phyloP scores from a whole-genome alignment of 1,140 invertebrate species.

The Drosophila pandora region DNA sequence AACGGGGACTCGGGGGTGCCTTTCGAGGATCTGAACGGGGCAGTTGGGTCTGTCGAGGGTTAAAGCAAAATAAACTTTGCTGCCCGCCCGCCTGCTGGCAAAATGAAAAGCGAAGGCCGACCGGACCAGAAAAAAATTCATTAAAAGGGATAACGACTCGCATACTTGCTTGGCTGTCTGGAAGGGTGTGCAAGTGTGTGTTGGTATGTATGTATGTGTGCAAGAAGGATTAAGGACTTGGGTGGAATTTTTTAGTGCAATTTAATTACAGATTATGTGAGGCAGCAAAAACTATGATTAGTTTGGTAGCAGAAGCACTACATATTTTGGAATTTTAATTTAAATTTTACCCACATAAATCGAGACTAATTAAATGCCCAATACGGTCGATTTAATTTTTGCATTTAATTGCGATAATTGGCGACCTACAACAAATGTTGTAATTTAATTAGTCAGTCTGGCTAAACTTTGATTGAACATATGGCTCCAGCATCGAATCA shows the following conservation, averaged over 20 bases:
- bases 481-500: conserved; percentile 11
- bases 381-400: conserved; percentile 59
- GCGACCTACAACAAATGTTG: conserved; percentile 26
- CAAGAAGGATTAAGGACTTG: conserved; percentile 68
- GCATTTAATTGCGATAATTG: conserved; percentile 64
- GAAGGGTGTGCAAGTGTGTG: not conserved
- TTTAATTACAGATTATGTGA: conserved; percentile 76
- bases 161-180: conserved; percentile 58
- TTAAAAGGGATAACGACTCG: conserved; percentile 79
- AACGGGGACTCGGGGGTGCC: not conserved
- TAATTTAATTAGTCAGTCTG: not conserved
- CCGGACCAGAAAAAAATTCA: conserved; percentile 71
- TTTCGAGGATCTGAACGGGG: not conserved
- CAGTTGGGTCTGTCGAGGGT: not conserved
- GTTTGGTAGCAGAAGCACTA: not conserved
- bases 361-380: conserved; percentile 57
- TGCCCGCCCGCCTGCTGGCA: conserved; percentile 6
- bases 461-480: conserved; percentile 11
- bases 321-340: conserved; percentile 6
- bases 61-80: conserved; percentile 47
- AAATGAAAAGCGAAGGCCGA: conserved; percentile 60
- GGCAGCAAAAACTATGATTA: conserved; percentile 47
- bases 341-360: conserved; percentile 38
- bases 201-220: conserved; percentile 14
- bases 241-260: conserved; percentile 66